A percentile compares a stretch with the other conserved stretches of the same genome.
Conservation (phyloP, 2,797 vertebrate species). For the Platalea minor region DNA sequence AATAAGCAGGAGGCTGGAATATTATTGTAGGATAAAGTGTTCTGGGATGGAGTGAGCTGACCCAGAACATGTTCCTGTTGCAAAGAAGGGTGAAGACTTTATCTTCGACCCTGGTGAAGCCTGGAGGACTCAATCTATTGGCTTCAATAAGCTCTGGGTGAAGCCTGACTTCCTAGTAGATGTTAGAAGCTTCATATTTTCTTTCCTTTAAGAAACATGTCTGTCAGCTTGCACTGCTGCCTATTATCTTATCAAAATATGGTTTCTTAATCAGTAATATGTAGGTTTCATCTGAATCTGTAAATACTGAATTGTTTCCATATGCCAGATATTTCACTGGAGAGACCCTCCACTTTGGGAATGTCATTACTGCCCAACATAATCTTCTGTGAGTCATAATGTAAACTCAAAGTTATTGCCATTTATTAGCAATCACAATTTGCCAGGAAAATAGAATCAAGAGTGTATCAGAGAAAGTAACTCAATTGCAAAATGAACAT, state of each 20-base stretch:
- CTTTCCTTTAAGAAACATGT: not conserved
- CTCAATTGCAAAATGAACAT: conserved; percentile 12
- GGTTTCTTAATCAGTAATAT: conserved; percentile 63
- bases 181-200: not conserved
- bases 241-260: conserved; percentile 75
- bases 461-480: not conserved
- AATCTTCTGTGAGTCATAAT: conserved; percentile 68
- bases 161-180: not conserved
- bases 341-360: conserved; percentile 60
- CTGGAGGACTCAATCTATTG: not conserved
- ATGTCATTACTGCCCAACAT: conserved; percentile 69
- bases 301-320: conserved; percentile 71
- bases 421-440: conserved; percentile 69
- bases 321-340: conserved; percentile 67
- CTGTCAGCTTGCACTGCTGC: not conserved
- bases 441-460: conserved; percentile 55
- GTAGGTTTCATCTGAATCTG: conserved; percentile 57
- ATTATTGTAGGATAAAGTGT: conserved; percentile 65
- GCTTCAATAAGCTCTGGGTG: not conserved
- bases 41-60: not conserved
- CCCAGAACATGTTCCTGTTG: not conserved
- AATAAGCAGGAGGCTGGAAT: conserved; percentile 25
- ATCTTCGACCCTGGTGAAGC: not conserved
- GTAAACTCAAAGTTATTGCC: conserved; percentile 71
- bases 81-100: not conserved